These are phyloP conservation scores for Coregonus clupeaformis DNA, from an alignment of 2,113 vertebrate genomes.

Conservation along the genomic window DNA sequence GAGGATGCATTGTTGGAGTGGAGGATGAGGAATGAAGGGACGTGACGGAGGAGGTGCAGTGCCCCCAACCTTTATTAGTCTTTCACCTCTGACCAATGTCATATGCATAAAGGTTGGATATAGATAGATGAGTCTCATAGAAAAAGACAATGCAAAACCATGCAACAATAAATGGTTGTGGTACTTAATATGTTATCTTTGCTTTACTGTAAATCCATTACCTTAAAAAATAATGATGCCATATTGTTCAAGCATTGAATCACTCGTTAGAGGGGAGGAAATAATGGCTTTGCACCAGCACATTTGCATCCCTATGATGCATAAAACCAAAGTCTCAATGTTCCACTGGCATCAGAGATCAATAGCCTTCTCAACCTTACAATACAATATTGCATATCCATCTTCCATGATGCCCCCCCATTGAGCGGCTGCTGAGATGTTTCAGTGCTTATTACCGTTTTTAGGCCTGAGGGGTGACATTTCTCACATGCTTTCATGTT, in stretches of 20 bases:
- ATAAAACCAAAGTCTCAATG: slow-evolving; percentile 3
- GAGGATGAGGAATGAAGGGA: neutral
- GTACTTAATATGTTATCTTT: neutral
- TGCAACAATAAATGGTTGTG: neutral
- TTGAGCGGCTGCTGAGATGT: slow-evolving; percentile 11
- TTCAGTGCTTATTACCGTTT: neutral
- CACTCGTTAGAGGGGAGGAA: neutral
- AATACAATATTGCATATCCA: slow-evolving; percentile 32
- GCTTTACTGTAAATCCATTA: neutral
- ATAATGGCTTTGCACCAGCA: neutral
- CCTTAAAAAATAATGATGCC: neutral
- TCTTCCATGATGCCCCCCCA: slow-evolving; percentile 21
- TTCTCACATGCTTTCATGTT: slow-evolving; percentile 7
- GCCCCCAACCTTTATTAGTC: too few relatives aligned
- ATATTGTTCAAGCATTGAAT: neutral
- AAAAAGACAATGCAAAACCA: neutral
- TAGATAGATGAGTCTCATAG: too few relatives aligned
- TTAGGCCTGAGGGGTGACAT: neutral
- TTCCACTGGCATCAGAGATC: slow-evolving; percentile 2
- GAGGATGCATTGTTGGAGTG: neutral
- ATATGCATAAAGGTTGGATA: too few relatives aligned
- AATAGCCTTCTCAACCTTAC: slow-evolving; percentile 22
- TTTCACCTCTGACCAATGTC: too few relatives aligned
- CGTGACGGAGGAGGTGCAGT: too few relatives aligned
- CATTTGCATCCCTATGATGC: neutral